Conservation (phyloP, 2,888 invertebrate genomes). For the Caenorhabditis zanzibari region DNA sequence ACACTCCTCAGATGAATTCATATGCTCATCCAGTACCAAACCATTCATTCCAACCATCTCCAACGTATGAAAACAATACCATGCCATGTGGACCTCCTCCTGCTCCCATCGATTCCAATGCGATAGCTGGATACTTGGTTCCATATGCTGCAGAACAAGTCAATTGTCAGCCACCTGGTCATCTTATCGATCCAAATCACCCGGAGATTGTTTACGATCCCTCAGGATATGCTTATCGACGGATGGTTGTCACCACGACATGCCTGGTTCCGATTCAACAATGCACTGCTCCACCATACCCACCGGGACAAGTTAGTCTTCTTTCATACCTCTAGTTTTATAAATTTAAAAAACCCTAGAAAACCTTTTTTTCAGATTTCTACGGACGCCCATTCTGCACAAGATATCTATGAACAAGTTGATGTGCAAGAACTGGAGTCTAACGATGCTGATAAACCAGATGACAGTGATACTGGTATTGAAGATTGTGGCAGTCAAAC, state of each 20-base stretch:
- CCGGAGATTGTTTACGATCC: slow-evolving; percentile 16
- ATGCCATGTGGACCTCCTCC: too few relatives aligned
- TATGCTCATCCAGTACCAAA: too few relatives aligned
- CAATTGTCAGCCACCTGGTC: not conserved
- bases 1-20: too few relatives aligned
- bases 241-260: not conserved
- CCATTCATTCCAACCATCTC: too few relatives aligned
- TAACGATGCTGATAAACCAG: not conserved
- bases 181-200: not conserved
- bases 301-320: slow-evolving; percentile 1
- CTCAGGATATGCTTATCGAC: not conserved
- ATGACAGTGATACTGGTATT: not conserved
- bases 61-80: too few relatives aligned
- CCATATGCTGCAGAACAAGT: too few relatives aligned
- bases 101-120: too few relatives aligned
- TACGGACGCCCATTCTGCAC: too few relatives aligned
- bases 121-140: too few relatives aligned
- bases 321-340: too few relatives aligned
- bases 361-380: too few relatives aligned
- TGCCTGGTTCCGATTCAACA: slow-evolving; percentile 2
- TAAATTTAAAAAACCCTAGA: too few relatives aligned
- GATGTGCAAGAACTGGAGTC: not conserved
- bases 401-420: not conserved
- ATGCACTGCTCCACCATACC: not conserved
- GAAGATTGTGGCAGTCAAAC: not conserved